These are phyloP conservation scores for Drosophila bocki DNA, from an alignment of 1,140 invertebrate species.

Conservation along the genomic window DNA sequence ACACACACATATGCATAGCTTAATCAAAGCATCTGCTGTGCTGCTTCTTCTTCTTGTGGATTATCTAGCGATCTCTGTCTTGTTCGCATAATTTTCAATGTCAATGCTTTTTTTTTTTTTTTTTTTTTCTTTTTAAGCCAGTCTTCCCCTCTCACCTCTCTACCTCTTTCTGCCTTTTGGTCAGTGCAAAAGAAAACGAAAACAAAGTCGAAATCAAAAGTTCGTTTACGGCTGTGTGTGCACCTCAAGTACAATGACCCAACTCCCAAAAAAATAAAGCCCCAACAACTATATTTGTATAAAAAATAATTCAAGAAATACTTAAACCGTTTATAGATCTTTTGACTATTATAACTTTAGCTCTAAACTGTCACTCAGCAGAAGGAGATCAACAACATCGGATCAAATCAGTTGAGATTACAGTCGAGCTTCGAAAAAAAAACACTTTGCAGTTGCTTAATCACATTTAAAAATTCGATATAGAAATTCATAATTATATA, in stretches of 20 bases:
- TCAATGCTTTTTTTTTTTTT: slow-evolving; percentile 69
- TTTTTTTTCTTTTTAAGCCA: slow-evolving; percentile 58
- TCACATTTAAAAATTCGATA: neutral
- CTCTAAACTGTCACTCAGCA: slow-evolving; percentile 55
- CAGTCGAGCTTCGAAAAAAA: slow-evolving; percentile 15
- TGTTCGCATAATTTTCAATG: slow-evolving; percentile 79
- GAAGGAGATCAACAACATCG: slow-evolving; percentile 40
- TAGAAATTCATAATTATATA: neutral
- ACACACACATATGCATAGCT: neutral
- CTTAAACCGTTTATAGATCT: slow-evolving; percentile 57
- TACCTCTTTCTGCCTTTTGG: slow-evolving; percentile 5
- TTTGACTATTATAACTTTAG: slow-evolving; percentile 25
- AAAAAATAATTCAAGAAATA: slow-evolving; percentile 25
- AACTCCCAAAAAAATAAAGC: slow-evolving; percentile 9
- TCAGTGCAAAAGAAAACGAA: slow-evolving; percentile 52
- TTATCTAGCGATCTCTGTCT: slow-evolving; percentile 26
- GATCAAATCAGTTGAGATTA: slow-evolving; percentile 17
- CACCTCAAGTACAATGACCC: slow-evolving; percentile 72
- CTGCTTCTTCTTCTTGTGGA: slow-evolving; percentile 10
- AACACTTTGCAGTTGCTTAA: neutral
- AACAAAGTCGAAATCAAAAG: slow-evolving; percentile 46
- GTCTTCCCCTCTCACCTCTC: slow-evolving; percentile 21
- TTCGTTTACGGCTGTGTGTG: slow-evolving; percentile 15
- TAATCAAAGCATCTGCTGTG: slow-evolving; percentile 15
- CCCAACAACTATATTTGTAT: slow-evolving; percentile 2